Base-by-base conservation (phyloP, 1,140 invertebrate genomes). In the Doryteuthis pealeii region DNA sequence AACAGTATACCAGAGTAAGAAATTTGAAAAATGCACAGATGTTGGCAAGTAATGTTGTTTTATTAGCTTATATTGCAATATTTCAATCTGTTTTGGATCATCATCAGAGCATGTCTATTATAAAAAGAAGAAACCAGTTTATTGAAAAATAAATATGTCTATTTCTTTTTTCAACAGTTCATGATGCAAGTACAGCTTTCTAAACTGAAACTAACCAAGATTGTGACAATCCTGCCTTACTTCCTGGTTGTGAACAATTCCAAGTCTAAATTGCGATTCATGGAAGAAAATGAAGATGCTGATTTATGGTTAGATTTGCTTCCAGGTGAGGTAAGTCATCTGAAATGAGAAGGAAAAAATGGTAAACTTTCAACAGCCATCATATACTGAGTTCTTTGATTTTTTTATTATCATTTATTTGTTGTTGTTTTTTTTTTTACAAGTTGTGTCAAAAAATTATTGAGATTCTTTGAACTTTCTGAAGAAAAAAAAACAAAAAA, bases 251-350 rank as follows among this genome's bases (percentile, higher is more conserved):
- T 87, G 70, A 87, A 87, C 77, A 91, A 92, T 77, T 93, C 92
- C 0, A 90, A 90, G 74, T 90, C 90, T 75, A 90, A 91, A 62
- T 85, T 95, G 28, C 88, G 93, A 32, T 95, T 93, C 85, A 95
- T 95, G 94, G 93, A 95, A 82, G 92, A 94, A 80, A 94, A 95
- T 81, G 93, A 94, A 82, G 90, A 92, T 58, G 93, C 93, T 0
- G 94, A 95, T 87, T 87, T 95, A 0, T 95, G 94, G 94, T 91
- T 93, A 62, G 93, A 95, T 87, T 87, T 95, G 33, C 85, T 89
- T 4, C 91, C 92, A 2, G 89, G 90, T 70, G 92, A 94, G 85
- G 90, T 91, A 85, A 76, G 71, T 70, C 6, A 22, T 62, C 54
- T 6, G 3, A 40, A 40, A 40, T 40, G 10, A 40, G 10, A 10